A percentile compares a stretch with the other conserved stretches of the same genome.
Conservation (phyloP, 2,113 vertebrate genomes). For the Ceuthmochares aereus region DNA sequence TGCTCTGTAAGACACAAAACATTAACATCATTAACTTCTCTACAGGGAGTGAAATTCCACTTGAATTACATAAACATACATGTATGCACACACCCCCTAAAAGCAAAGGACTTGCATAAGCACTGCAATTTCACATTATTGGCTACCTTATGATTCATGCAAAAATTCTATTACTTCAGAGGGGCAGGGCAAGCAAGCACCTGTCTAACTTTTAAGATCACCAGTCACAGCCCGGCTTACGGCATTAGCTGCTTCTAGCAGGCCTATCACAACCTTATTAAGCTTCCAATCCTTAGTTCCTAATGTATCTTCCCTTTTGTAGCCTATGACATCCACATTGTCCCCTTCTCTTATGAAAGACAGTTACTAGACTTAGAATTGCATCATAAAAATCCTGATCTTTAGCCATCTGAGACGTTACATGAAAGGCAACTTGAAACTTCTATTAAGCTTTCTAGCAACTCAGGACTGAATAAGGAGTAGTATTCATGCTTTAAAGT, state of each 20-base stretch:
- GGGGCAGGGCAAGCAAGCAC: not conserved
- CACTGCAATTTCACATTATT: not conserved
- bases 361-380: not conserved
- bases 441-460: not conserved
- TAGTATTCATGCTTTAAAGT: not conserved
- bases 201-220: not conserved
- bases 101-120: constrained; percentile 5
- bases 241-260: not conserved
- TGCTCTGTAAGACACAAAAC: constrained; percentile 58
- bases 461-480: not conserved
- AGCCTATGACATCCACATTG: not conserved
- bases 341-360: not conserved
- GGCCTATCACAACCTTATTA: not conserved
- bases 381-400: not conserved
- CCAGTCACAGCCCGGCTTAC: not conserved
- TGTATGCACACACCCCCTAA: not conserved
- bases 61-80: not conserved
- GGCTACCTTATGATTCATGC: not conserved
- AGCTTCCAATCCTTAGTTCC: not conserved
- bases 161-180: not conserved
- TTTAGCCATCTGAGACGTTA: not conserved
- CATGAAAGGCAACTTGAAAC: not conserved
- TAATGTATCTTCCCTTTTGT: not conserved
- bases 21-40: constrained; percentile 16
- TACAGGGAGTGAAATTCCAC: not conserved